Conservation (phyloP, 2,113 vertebrate genomes). For the Chrysemys picta region DNA sequence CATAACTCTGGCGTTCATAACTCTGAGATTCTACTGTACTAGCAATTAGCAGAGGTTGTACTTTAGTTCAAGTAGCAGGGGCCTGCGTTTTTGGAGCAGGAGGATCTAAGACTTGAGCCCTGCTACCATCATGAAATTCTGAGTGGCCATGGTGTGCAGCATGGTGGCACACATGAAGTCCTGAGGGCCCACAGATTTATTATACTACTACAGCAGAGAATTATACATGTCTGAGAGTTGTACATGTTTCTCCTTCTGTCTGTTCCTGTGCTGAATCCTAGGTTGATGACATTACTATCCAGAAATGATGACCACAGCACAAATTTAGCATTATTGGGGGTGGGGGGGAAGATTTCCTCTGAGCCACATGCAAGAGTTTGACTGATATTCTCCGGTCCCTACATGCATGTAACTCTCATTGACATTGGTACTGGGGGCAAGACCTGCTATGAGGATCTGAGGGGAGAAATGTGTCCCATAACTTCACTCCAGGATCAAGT, state of each 20-base stretch:
- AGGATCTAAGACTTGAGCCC: neutral
- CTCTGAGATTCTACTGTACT: neutral
- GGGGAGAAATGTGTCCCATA: neutral
- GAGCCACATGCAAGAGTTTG: neutral
- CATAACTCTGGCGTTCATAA: too few relatives aligned
- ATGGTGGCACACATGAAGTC: neutral
- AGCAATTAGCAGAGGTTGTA: neutral
- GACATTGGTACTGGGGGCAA: neutral
- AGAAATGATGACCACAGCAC: neutral
- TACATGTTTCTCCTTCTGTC: neutral
- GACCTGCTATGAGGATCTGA: neutral
- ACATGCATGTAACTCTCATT: neutral
- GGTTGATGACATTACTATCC: neutral
- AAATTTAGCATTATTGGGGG: constrained; percentile 7
- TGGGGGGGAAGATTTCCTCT: neutral
- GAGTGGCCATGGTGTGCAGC: neutral
- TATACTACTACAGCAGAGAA: neutral
- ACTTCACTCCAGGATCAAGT: neutral
- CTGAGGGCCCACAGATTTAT: neutral
- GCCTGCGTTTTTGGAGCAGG: neutral
- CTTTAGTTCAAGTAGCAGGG: neutral
- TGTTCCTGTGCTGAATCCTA: neutral
- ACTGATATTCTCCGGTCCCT: neutral
- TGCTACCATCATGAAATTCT: neutral
- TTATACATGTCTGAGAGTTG: neutral